A percentile compares a stretch with the other conserved stretches of the same genome.
phyloP scores from a whole-genome alignment of 1,140 invertebrate genomes.

The Monochamus saltuarius region DNA sequence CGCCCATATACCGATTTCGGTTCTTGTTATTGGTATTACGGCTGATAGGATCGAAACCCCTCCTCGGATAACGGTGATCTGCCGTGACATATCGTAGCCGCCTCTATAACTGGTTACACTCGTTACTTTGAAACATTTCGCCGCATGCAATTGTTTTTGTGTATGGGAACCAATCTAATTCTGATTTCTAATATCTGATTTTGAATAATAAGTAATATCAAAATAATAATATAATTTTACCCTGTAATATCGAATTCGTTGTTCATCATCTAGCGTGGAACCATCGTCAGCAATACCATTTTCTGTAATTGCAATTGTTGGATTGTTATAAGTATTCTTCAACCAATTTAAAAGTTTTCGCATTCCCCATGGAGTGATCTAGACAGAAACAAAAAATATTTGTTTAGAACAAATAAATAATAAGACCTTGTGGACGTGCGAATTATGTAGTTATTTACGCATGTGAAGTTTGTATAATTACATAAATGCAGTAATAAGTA shows the following conservation, averaged over 20 bases:
- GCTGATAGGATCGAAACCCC: no score
- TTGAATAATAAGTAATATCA: not conserved
- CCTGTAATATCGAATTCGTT: slow-evolving; percentile 52
- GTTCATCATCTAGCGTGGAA: slow-evolving; percentile 55
- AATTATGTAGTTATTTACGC: no score
- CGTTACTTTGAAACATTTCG: no score
- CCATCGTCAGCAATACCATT: slow-evolving; percentile 29
- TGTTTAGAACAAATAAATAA: not conserved
- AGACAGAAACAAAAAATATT: not conserved
- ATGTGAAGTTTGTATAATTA: no score
- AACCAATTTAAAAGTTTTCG: slow-evolving; percentile 38
- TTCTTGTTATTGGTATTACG: no score
- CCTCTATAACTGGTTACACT: no score
- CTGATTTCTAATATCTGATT: not conserved
- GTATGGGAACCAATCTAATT: not conserved
- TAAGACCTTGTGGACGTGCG: no score
- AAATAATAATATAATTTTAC: slow-evolving; percentile 13
- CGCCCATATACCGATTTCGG: no score
- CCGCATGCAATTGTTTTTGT: no score
- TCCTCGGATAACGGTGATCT: no score
- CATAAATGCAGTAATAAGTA: no score
- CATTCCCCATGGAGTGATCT: slow-evolving; percentile 39
- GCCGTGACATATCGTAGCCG: no score
- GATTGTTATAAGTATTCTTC: slow-evolving; percentile 26
- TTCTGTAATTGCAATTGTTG: slow-evolving; percentile 30